Base-by-base conservation (phyloP, 2,888 invertebrate species). In the Synergus umbraculus region DNA sequence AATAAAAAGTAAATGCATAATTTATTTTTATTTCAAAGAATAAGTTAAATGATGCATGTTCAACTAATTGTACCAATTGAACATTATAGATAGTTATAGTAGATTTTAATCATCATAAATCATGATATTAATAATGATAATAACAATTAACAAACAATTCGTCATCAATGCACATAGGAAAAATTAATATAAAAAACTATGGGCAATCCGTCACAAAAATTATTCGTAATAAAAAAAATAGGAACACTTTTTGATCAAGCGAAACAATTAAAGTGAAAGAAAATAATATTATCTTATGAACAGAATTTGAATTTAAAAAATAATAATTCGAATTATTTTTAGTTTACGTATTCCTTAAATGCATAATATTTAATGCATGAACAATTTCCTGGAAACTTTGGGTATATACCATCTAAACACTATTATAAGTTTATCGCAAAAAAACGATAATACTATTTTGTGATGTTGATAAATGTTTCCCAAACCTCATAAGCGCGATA, bases 111-210 rank as follows among this genome's bases (percentile, higher is more conserved):
- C 5, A 0, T 12, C 44, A 67, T 22, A 73, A 54, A 37, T 12
- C 12, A 67, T 22, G 54, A 73, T 73, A 29, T 29, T 54, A 15
- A 22, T 73, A 37, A 29, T 54, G 10, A 54, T 29, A 73, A 4
- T 29, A n/a, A 54, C 22, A 22, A 22, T 37, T 54, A 73, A 73
- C 73, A 73, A 73, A 73, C 73, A 73, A 73, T 49, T 37, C 49
- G 15, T 54, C 73, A 73, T 37, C 49, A 29, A 49, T 54, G 73
- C 73, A 73, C 54, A n/a, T 49, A 54, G 73, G 10, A 73, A n/a
- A 54, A 73, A 37, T 41, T 37, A 12, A n/a, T 41, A 60, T 60
- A 54, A 54, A 9, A 18, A 18, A 54, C 3, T n/a, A 54, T n/a
- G n/a, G 8, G 9, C n/a, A 54, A n/a, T 29, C 22, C 60, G 1